Evolutionary conservation across 2,888 invertebrate genomes (phyloP).

Genomic region (Rotaria macrura): DNA sequence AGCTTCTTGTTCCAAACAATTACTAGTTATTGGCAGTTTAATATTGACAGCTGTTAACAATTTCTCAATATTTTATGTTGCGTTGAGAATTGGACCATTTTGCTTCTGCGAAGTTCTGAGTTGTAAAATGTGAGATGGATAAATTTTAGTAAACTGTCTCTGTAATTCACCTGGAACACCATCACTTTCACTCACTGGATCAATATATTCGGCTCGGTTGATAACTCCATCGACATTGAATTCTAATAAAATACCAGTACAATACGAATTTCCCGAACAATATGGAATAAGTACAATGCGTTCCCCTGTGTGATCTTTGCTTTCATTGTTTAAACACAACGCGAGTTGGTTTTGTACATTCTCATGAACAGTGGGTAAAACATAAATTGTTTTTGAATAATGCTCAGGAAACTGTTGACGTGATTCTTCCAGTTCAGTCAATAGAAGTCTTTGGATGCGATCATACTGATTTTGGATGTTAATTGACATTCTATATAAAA

Average conservation of each 20-base stretch:
- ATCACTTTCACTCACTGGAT: not conserved
- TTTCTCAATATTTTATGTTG: not conserved
- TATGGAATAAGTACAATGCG: not conserved
- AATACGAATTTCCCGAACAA: not conserved
- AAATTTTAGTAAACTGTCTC: not conserved
- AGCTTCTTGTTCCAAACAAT: not conserved
- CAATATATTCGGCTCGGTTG: not conserved
- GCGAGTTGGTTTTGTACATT: not conserved
- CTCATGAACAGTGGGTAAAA: not conserved
- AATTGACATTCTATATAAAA: not conserved
- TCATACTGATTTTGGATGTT: not conserved
- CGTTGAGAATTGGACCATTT: not conserved
- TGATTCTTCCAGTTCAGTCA: not conserved
- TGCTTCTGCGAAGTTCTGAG: not conserved
- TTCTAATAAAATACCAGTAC: not conserved
- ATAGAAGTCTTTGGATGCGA: not conserved
- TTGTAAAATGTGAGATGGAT: not conserved
- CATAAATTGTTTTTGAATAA: not conserved
- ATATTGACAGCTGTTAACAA: not conserved
- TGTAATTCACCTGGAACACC: not conserved
- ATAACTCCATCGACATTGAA: not conserved
- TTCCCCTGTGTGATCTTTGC: not conserved
- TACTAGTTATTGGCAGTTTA: not conserved
- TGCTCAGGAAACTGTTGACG: not conserved
- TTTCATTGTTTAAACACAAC: not conserved